Conservation (phyloP, 1,140 invertebrate genomes). For the Planococcus citri region DNA sequence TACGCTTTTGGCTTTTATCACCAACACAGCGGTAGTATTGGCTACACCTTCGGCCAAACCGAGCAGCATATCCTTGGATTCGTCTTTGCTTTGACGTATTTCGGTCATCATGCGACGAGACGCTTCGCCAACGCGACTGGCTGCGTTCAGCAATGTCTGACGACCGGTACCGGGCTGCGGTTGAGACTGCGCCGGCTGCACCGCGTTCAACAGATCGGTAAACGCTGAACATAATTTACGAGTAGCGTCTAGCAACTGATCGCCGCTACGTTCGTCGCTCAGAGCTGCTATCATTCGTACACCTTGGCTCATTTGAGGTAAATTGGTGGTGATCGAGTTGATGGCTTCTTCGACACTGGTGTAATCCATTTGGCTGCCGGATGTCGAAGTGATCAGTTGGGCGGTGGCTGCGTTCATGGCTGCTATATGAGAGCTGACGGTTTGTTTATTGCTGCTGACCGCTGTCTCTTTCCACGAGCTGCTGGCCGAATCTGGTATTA, state of each 20-base stretch:
- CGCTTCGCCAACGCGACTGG: slow-evolving; percentile 88
- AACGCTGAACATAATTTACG: slow-evolving; percentile 85
- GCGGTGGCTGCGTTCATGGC: slow-evolving; percentile 99
- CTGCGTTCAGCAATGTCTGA: slow-evolving; percentile 85
- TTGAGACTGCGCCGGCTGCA: slow-evolving; percentile 8
- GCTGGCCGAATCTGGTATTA: slow-evolving; percentile 66
- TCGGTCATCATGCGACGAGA: slow-evolving; percentile 86
- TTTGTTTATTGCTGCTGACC: slow-evolving; percentile 90
- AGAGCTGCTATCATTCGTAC: slow-evolving; percentile 90
- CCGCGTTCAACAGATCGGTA: slow-evolving; percentile 79
- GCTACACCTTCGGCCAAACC: slow-evolving; percentile 90
- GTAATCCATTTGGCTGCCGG: slow-evolving; percentile 78
- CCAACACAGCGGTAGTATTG: slow-evolving; percentile 87
- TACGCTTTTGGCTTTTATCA: slow-evolving; percentile 87
- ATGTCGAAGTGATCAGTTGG: slow-evolving; percentile 90
- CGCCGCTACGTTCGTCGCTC: slow-evolving; percentile 71
- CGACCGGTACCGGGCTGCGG: slow-evolving; percentile 41
- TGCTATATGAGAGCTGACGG: slow-evolving; percentile 88
- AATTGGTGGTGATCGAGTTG: slow-evolving; percentile 88
- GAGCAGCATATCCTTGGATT: slow-evolving; percentile 72
- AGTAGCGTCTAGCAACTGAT: slow-evolving; percentile 81
- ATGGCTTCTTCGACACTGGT: slow-evolving; percentile 94
- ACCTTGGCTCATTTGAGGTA: slow-evolving; percentile 91
- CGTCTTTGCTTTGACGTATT: slow-evolving; percentile 77
- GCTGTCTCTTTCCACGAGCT: slow-evolving; percentile 87